Percentiles rank a stretch among this genome's conserved stretches.
Conservation (phyloP, 2,888 invertebrate genomes). For the Metellina segmentata region DNA sequence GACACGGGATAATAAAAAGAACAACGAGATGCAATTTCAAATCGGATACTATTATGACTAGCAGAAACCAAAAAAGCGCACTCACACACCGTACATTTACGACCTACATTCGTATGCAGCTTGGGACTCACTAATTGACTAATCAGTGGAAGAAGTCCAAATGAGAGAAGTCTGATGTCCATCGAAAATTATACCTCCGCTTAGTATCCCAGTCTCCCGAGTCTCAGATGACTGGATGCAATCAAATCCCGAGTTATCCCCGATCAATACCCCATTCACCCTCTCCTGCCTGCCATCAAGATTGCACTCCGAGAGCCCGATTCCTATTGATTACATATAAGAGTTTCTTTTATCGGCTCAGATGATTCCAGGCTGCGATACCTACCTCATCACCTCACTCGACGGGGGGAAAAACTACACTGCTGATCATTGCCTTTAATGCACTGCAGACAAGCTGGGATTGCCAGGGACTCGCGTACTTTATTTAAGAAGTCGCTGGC, state of each 20-base stretch:
- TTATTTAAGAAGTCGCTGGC: too few relatives aligned
- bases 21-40: too few relatives aligned
- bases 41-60: too few relatives aligned
- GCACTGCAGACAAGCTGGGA: too few relatives aligned
- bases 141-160: not conserved
- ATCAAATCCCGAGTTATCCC: conserved; percentile 46
- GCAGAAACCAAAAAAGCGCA: too few relatives aligned
- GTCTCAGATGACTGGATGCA: conserved; percentile 35
- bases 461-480: too few relatives aligned
- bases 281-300: conserved; percentile 9
- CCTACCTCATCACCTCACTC: too few relatives aligned
- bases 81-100: too few relatives aligned
- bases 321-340: conserved; percentile 40
- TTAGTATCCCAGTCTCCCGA: conserved; percentile 5
- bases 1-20: too few relatives aligned
- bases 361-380: too few relatives aligned
- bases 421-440: too few relatives aligned
- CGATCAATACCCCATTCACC: conserved; percentile 31
- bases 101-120: not conserved
- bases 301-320: conserved; percentile 2
- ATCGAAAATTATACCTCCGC: not conserved
- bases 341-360: conserved; percentile 1
- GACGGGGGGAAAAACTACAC: too few relatives aligned
- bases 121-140: not conserved
- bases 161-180: not conserved